phyloP scores from a whole-genome alignment of 2,113 vertebrate species.

The Cinclus cinclus region DNA sequence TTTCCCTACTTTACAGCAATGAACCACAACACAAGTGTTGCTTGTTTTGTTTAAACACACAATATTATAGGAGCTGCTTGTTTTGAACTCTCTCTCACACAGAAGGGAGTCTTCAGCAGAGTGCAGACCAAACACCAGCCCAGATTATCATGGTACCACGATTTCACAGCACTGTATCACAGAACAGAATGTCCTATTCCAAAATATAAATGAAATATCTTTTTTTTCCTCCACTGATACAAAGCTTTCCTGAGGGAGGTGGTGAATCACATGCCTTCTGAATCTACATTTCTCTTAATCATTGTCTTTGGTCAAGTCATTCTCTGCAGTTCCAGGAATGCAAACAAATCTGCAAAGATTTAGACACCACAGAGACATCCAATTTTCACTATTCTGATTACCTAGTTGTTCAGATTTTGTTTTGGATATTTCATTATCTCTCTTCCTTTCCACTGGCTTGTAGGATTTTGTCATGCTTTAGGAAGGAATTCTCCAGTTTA shows the following conservation, averaged over 20 bases:
- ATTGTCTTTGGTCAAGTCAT: neutral
- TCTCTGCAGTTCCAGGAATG: neutral
- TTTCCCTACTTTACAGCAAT: neutral
- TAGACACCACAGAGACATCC: neutral
- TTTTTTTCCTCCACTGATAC: neutral
- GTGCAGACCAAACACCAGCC: neutral
- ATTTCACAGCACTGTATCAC: neutral
- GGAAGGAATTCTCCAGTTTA: neutral
- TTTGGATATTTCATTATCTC: neutral
- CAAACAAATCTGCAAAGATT: neutral
- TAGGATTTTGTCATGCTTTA: neutral
- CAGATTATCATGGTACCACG: neutral
- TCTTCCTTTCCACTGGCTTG: conserved; percentile 12
- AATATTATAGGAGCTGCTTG: neutral
- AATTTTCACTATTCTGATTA: neutral
- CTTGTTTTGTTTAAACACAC: neutral
- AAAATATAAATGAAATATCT: neutral
- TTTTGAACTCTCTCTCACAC: neutral
- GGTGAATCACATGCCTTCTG: neutral
- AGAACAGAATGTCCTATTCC: neutral
- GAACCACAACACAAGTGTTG: neutral
- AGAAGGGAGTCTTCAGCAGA: neutral
- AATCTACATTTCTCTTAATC: neutral
- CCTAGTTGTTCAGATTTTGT: conserved; percentile 14
- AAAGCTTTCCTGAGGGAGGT: neutral